phyloP scores from a whole-genome alignment of 2,113 vertebrate genomes.

The Pterocles orientalis region DNA sequence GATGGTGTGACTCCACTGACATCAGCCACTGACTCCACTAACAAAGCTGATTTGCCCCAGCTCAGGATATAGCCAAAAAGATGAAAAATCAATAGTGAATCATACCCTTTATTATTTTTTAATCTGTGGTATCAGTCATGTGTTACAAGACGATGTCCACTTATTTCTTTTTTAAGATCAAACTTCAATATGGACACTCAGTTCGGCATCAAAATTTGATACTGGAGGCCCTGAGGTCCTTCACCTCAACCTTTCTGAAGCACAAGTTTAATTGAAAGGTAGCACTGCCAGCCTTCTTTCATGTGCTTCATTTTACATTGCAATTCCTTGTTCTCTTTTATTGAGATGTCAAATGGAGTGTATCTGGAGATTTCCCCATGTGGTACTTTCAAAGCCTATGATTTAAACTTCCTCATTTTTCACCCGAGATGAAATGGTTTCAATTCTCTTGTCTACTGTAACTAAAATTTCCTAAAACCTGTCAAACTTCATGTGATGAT shows the following conservation, averaged over 20 bases:
- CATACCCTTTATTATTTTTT: neutral
- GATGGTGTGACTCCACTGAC: neutral
- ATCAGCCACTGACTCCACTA: neutral
- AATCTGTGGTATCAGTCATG: neutral
- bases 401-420: conserved; percentile 52
- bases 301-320: conserved; percentile 39
- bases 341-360: conserved; percentile 39
- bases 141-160: neutral
- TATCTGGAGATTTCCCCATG: conserved; percentile 33
- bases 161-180: conserved; percentile 17
- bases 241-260: conserved; percentile 46
- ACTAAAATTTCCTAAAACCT: conserved; percentile 38
- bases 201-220: conserved; percentile 15
- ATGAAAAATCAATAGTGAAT: neutral
- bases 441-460: conserved; percentile 8
- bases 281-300: conserved; percentile 21
- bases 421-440: neutral
- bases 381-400: conserved; percentile 16
- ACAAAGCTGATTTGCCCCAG: neutral
- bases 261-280: conserved; percentile 61
- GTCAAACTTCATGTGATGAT: neutral
- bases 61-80: neutral
- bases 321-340: conserved; percentile 29
- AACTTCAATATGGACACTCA: neutral
- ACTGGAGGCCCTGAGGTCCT: conserved; percentile 6